Evolutionary conservation across 23 tunicate genomes (phyloP), one percentile per base, ranked within the genome.

Genomic region (Halocynthia roretzi): DNA sequence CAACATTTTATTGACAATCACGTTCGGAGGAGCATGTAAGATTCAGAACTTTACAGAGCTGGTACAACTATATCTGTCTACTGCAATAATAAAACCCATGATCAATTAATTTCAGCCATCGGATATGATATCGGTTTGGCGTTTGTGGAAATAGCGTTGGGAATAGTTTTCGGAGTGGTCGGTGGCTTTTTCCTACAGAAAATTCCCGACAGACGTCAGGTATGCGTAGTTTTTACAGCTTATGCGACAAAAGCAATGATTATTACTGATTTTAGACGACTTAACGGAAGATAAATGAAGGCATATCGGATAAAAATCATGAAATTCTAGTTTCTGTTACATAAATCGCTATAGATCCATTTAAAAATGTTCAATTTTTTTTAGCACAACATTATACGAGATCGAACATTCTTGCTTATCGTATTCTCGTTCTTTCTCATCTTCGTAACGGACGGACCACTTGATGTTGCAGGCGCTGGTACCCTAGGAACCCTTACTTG

Each of bases 171-270:
- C 19, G 89, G 89, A 56, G 48, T 78, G 7, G 69, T 84, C 12
- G 70, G 83, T n/a, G 89, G 89, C 0, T 61, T 70, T 52, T 62
- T 78, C 6, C 72, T 84, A 72, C 83, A 82, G 77, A 52, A 82
- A 11, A 61, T 84, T 60, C 89, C 89, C 17, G 89, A 84, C 62
- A 78, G 85, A 56, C 73, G 89, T 52, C 89, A 84, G 72, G 89
- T 84, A 12, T 12, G 71, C 17, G 78, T 14, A 51, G 15, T n/a
- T 19, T 68, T 17, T 68, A 68, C 2, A 1, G n/a, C 19, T 19
- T 12, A 12, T 68, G 14, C 51, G 52, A 20, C n/a, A 67, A 67
- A 12, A 12, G 23, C n/a, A 67, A 15, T 67, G 19, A 15, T 10
- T 14, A 67, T 12, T 67, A 10, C 9, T 72, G 10, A n/a, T n/a